Evolutionary conservation across 2,113 vertebrate species (phyloP).

Genomic region (Guaruba guarouba): DNA sequence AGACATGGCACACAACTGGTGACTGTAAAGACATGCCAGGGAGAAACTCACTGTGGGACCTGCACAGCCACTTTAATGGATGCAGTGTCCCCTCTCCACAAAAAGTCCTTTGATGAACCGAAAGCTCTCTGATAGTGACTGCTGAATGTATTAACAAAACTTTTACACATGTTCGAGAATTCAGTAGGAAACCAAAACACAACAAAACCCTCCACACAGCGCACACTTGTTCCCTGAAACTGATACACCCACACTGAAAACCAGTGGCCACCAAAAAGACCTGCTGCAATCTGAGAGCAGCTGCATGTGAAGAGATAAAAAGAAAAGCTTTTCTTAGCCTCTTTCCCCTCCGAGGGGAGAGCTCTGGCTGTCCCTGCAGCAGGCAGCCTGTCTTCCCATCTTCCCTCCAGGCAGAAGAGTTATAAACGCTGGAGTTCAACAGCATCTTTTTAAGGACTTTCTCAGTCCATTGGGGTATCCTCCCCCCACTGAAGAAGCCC

Average conservation of each 20-base stretch:
- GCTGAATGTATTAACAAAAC: slow-evolving; percentile 62
- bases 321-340: background rate
- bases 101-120: slow-evolving; percentile 61
- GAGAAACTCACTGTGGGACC: slow-evolving; percentile 1
- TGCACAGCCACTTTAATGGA: slow-evolving; percentile 13
- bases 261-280: background rate
- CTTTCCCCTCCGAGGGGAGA: background rate
- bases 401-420: background rate
- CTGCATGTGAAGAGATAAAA: background rate
- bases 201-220: background rate
- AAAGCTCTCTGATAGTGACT: slow-evolving; percentile 58
- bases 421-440: background rate
- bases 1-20: background rate
- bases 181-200: background rate
- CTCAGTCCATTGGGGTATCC: background rate
- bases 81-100: slow-evolving; percentile 29
- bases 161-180: slow-evolving; percentile 54
- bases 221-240: slow-evolving; percentile 55
- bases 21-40: background rate
- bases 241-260: slow-evolving; percentile 20
- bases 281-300: background rate
- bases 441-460: background rate
- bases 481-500: background rate
- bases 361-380: background rate
- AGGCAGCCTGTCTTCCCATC: background rate